Conservation (phyloP, 2,113 vertebrate species). For the Caranx melampygus region DNA sequence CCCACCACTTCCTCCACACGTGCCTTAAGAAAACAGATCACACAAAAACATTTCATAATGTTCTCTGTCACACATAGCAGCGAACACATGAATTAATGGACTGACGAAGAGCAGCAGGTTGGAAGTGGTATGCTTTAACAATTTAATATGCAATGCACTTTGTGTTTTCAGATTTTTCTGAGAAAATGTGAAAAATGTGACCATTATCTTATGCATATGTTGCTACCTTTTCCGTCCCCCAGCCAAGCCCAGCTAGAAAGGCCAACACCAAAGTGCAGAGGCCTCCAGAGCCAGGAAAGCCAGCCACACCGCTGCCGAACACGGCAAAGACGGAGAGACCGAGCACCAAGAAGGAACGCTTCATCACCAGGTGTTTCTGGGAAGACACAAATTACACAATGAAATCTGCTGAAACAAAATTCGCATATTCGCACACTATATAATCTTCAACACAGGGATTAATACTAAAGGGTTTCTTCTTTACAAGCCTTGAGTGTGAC, state of each 20-base stretch:
- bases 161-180: neutral
- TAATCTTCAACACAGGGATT: neutral
- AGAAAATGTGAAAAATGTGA: neutral
- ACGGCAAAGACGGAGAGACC: conserved; percentile 90
- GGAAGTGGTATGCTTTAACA: neutral
- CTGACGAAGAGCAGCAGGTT: neutral
- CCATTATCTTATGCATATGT: neutral
- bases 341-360: conserved; percentile 89
- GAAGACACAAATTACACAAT: neutral
- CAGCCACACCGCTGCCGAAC: conserved; percentile 89
- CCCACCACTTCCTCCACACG: conserved; percentile 88
- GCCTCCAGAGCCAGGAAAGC: conserved; percentile 94
- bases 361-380: conserved; percentile 84
- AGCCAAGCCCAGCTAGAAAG: conserved; percentile 91
- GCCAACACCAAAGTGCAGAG: conserved; percentile 93
- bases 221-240: conserved; percentile 89
- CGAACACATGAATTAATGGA: neutral
- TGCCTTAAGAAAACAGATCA: conserved; percentile 74
- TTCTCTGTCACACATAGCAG: neutral
- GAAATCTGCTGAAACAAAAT: neutral
- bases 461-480: neutral
- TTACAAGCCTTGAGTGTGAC: neutral
- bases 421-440: too few species aligned
- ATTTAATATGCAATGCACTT: neutral
- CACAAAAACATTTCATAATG: neutral